phyloP scores from a whole-genome alignment of 2,113 vertebrate species.

The Cebus imitator region DNA sequence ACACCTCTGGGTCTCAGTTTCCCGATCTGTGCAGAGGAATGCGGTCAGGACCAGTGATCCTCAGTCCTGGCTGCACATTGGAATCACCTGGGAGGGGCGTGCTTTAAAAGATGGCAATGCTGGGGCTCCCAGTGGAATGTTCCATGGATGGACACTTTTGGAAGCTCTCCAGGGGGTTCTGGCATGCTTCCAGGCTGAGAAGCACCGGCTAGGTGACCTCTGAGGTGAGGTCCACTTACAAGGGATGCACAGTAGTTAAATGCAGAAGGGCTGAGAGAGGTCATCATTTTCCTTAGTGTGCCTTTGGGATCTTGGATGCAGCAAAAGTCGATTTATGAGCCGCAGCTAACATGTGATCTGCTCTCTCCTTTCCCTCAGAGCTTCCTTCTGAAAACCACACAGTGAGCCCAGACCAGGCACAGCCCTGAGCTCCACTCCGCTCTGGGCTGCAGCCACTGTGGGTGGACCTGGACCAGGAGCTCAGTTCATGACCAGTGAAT shows the following conservation, averaged over 20 bases:
- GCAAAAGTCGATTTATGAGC: background rate
- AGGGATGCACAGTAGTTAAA: background rate
- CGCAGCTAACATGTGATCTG: rapidly evolving
- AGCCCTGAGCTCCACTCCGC: background rate
- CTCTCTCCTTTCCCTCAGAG: background rate
- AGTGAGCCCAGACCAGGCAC: rapidly evolving
- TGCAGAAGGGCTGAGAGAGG: background rate
- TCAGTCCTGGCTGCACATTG: background rate
- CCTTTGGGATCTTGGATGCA: background rate
- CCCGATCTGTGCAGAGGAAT: background rate
- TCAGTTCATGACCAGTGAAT: background rate
- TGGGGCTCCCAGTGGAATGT: rapidly evolving
- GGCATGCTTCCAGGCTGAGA: background rate
- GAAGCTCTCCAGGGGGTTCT: background rate
- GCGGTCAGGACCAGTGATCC: background rate
- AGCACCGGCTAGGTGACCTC: too few relatives aligned
- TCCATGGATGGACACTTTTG: too few relatives aligned
- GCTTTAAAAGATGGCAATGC: background rate
- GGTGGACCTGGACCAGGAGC: background rate
- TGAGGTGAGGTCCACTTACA: background rate
- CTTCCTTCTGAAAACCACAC: background rate
- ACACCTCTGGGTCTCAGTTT: background rate
- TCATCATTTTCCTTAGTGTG: background rate
- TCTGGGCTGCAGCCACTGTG: rapidly evolving
- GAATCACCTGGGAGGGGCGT: background rate